Evolutionary conservation across 2,888 invertebrate genomes (phyloP).

Genomic region (Oscheius onirici): DNA sequence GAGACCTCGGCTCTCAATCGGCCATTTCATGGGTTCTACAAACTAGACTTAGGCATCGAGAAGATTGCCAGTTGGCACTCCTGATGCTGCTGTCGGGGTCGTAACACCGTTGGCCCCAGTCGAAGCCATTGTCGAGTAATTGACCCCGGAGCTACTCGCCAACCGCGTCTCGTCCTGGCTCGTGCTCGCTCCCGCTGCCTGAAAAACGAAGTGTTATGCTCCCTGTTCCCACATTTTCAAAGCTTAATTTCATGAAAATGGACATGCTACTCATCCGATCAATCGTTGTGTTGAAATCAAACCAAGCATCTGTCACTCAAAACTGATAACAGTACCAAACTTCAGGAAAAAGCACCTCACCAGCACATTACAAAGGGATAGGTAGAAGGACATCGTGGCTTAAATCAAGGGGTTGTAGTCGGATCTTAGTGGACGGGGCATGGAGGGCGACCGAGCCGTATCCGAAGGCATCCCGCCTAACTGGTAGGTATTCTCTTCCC

Average conservation of each 20-base stretch:
- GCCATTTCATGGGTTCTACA: slow-evolving; percentile 15
- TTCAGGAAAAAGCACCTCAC: not conserved
- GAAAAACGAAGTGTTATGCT: slow-evolving; percentile 34
- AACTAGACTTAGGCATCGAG: slow-evolving; percentile 43
- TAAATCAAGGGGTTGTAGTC: slow-evolving; percentile 45
- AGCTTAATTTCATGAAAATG: not conserved
- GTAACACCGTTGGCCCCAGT: slow-evolving; percentile 47
- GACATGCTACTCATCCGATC: slow-evolving; percentile 20
- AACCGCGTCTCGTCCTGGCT: slow-evolving; percentile 58
- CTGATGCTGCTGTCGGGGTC: slow-evolving; percentile 36
- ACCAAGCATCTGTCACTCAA: not conserved
- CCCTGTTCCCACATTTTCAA: not conserved
- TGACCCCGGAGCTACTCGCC: slow-evolving; percentile 50
- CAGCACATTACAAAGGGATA: slow-evolving; percentile 22
- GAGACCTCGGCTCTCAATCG: slow-evolving; percentile 30
- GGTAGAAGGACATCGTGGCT: slow-evolving; percentile 37
- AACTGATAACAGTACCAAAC: not conserved
- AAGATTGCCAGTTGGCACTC: slow-evolving; percentile 44
- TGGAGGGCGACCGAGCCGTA: slow-evolving; percentile 44
- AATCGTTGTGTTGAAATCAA: slow-evolving; percentile 5
- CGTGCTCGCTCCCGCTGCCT: slow-evolving; percentile 42
- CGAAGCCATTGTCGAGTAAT: slow-evolving; percentile 57
- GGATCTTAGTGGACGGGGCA: slow-evolving; percentile 40
- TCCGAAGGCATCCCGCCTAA: slow-evolving; percentile 22
- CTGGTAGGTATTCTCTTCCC: slow-evolving; percentile 26